Evolutionary conservation across 30 jellyfish, hydroid and myxozoan genomes (phyloP), one percentile per base, ranked within the genome.

Genomic region (Turritopsis dohrnii): DNA sequence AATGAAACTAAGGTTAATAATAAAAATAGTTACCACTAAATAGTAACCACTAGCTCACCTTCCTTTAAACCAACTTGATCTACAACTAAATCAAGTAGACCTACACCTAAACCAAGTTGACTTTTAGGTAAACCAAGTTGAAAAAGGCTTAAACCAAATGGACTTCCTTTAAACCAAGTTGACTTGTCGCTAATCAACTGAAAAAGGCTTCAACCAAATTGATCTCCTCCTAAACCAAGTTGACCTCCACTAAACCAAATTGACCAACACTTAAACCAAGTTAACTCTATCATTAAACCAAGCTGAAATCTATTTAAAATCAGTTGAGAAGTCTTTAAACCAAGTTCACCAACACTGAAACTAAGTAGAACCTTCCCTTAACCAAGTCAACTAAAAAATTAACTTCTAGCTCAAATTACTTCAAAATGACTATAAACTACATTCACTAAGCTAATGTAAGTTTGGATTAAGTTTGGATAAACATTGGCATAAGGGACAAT

Each of bases 371-470:
- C 21, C 19, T 18, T 18, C 21, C 22, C 21, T 23, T 18, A 60
- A 60, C 73, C 73, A 60, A 60, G 73, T 60, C 21, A 23, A 60
- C 73, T 60, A 60, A 60, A 60, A n/a, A n/a, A n/a, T n/a, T n/a
- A n/a, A n/a, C n/a, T n/a, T n/a, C n/a, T n/a, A n/a, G n/a, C n/a
- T n/a, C n/a, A n/a, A n/a, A n/a, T n/a, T n/a, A n/a, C n/a, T n/a
- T n/a, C n/a, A n/a, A n/a, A n/a, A n/a, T n/a, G n/a, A n/a, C n/a
- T n/a, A n/a, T n/a, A n/a, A n/a, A n/a, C n/a, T n/a, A n/a, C n/a
- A n/a, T n/a, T n/a, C n/a, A n/a, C n/a, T n/a, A n/a, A n/a, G n/a
- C n/a, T n/a, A n/a, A n/a, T n/a, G n/a, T n/a, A n/a, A n/a, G n/a
- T n/a, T n/a, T n/a, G n/a, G n/a, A n/a, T n/a, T n/a, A n/a, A n/a